Evolutionary conservation across 2,888 invertebrate species (phyloP).

Genomic region (Proisotoma minuta): DNA sequence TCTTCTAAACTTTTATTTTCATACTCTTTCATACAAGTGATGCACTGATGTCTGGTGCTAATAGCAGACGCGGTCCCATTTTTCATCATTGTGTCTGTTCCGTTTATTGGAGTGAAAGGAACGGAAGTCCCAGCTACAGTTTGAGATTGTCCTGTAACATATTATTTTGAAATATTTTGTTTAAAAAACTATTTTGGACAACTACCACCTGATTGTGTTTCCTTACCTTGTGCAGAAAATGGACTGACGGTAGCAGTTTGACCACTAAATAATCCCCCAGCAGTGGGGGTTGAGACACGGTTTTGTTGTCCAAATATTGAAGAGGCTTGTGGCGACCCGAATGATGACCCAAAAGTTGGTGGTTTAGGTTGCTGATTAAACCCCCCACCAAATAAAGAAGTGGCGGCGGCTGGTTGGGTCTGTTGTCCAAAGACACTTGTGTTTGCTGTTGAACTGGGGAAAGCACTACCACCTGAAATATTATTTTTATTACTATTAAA

Average conservation of each 20-base stretch:
- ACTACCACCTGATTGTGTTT: too few relatives aligned
- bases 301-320: slow-evolving; percentile 39
- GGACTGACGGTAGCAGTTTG: slow-evolving; percentile 34
- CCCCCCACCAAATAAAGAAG: slow-evolving; percentile 39
- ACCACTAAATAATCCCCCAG: slow-evolving; percentile 31
- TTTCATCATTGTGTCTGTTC: slow-evolving; percentile 87
- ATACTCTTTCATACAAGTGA: slow-evolving; percentile 98
- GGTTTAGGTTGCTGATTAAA: slow-evolving; percentile 32
- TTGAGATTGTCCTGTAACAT: slow-evolving; percentile 18
- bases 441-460: background rate
- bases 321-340: slow-evolving; percentile 35
- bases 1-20: slow-evolving; percentile 92
- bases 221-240: slow-evolving; percentile 26
- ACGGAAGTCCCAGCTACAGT: slow-evolving; percentile 38
- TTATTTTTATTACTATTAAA: background rate
- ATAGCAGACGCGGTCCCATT: slow-evolving; percentile 78
- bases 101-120: slow-evolving; percentile 55
- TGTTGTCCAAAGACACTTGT: slow-evolving; percentile 40
- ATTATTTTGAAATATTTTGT: background rate
- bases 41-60: slow-evolving; percentile 90
- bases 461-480: slow-evolving; percentile 21
- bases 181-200: background rate
- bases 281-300: slow-evolving; percentile 26
- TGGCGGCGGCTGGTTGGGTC: slow-evolving; percentile 28
- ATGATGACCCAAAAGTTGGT: slow-evolving; percentile 30